Evolutionary conservation across 2,888 invertebrate species (phyloP).

Genomic region (Dolichomitus sp.): DNA sequence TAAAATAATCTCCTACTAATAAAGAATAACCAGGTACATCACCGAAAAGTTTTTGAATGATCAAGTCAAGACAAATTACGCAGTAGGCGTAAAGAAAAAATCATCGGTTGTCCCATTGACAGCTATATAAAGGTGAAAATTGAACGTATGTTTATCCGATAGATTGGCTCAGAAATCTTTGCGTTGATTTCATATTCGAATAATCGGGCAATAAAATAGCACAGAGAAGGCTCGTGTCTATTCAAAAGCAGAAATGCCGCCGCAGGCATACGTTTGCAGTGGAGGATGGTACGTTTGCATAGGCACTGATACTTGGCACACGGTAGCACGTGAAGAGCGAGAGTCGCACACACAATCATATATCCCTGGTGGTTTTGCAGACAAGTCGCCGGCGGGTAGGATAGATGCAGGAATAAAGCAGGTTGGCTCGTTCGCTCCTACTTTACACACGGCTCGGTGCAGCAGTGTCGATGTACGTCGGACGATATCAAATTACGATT

Average conservation of each 20-base stretch:
- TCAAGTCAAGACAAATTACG: neutral
- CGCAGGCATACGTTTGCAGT: slow-evolving; percentile 16
- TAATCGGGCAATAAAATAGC: slow-evolving; percentile 42
- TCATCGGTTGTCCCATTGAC: neutral
- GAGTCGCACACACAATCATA: slow-evolving; percentile 26
- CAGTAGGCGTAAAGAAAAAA: neutral
- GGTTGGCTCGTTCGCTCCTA: neutral
- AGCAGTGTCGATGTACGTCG: slow-evolving; percentile 50
- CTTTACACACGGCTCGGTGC: slow-evolving; percentile 23
- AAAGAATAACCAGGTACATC: neutral
- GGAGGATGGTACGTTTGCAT: slow-evolving; percentile 1
- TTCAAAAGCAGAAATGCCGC: slow-evolving; percentile 28
- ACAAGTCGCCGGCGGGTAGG: slow-evolving; percentile 1
- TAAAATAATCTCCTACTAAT: too few relatives aligned
- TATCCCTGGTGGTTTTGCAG: slow-evolving; percentile 25
- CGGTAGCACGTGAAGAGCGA: slow-evolving; percentile 10
- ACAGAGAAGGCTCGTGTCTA: slow-evolving; percentile 24
- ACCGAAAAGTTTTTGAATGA: neutral
- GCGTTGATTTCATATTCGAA: slow-evolving; percentile 38
- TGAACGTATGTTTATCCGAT: slow-evolving; percentile 17
- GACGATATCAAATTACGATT: slow-evolving; percentile 65
- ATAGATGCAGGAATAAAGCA: slow-evolving; percentile 20
- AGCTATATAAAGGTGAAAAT: neutral
- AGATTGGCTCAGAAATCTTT: slow-evolving; percentile 20
- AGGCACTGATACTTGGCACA: neutral